Percentiles rank a stretch among this genome's conserved stretches.
Conservation (phyloP, 53 echinoderm and acorn worm genomes). For the Arbacia lixula region DNA sequence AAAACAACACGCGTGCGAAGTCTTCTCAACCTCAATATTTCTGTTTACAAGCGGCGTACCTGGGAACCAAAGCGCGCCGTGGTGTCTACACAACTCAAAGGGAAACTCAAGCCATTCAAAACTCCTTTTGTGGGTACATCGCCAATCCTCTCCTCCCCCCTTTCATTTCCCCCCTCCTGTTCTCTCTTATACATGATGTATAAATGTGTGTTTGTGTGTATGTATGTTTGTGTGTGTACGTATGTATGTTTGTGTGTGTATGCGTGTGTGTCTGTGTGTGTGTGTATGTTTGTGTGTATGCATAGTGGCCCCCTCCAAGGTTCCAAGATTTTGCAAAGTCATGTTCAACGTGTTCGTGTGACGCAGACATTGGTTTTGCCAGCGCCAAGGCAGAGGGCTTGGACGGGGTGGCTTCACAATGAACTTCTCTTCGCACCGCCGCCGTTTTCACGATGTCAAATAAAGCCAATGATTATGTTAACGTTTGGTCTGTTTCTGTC, state of each 20-base stretch:
- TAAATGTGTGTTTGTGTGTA: neutral
- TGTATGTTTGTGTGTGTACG: neutral
- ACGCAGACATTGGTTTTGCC: conserved; percentile 21
- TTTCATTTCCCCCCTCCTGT: neutral
- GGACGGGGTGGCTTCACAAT: too few relatives aligned
- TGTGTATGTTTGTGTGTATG: neutral
- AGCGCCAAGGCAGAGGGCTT: conserved; percentile 13
- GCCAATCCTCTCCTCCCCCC: neutral
- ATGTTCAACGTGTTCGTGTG: conserved; percentile 36
- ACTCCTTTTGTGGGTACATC: conserved; percentile 23
- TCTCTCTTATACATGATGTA: neutral
- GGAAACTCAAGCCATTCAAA: conserved; percentile 21
- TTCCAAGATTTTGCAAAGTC: conserved; percentile 26
- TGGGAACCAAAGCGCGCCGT: too few relatives aligned
- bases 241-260: neutral
- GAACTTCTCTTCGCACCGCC: too few relatives aligned
- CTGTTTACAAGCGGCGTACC: conserved; percentile 5
- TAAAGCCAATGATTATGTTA: too few relatives aligned
- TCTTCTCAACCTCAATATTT: neutral
- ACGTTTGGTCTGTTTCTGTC: too few relatives aligned
- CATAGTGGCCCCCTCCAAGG: conserved; percentile 5
- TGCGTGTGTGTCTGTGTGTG: neutral
- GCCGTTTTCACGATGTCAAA: too few relatives aligned
- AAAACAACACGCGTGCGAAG: conserved; percentile 40
- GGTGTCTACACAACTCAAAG: neutral